phyloP scores from a whole-genome alignment of 64 coral and sea anemone species.

The Exaiptasia diaphana region DNA sequence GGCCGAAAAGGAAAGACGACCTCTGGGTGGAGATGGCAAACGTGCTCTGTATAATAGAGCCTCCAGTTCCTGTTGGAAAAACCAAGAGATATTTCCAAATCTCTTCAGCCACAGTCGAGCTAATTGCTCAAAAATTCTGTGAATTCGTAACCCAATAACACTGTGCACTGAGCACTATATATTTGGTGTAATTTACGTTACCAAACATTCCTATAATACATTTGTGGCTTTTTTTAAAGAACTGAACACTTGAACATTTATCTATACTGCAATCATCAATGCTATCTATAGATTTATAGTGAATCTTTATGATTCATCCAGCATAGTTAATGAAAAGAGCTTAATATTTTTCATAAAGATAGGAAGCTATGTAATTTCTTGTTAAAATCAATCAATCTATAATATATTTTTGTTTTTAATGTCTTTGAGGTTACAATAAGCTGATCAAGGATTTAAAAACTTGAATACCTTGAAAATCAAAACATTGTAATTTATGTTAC shows the following conservation, averaged over 20 bases:
- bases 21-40: background rate
- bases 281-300: too few species aligned
- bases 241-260: too few species aligned
- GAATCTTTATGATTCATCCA: background rate
- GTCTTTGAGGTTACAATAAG: background rate
- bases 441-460: background rate
- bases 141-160: too few species aligned
- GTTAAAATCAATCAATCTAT: background rate
- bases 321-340: background rate
- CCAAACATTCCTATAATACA: conserved; percentile 13
- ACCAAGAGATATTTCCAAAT: background rate
- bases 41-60: background rate
- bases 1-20: background rate
- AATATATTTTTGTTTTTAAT: background rate
- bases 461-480: background rate
- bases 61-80: background rate
- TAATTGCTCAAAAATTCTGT: too few species aligned
- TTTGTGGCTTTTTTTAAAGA: too few species aligned
- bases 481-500: background rate
- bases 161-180: too few species aligned
- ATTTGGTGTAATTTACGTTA: conserved; percentile 15
- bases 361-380: background rate
- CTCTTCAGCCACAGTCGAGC: background rate
- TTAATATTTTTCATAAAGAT: background rate
- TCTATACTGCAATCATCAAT: too few species aligned